Evolutionary conservation across 1,140 invertebrate species (phyloP), one percentile per base, ranked within the genome.

Genomic region (Hycleus cichorii): DNA sequence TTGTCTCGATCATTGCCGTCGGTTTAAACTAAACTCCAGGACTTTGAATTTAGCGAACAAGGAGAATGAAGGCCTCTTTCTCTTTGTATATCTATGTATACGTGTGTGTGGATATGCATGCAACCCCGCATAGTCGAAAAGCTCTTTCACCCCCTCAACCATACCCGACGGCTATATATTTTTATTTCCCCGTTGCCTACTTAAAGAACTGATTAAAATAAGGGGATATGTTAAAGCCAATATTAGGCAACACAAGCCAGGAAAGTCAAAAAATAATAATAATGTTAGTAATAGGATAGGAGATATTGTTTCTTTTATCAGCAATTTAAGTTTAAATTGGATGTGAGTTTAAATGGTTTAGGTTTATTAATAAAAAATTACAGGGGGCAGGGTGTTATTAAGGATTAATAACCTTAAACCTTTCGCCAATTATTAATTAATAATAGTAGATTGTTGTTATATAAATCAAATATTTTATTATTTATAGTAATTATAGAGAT

Each of bases 101-200:
- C 24, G n/a, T 10, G 25, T 51, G 12, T 43, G 39, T 51, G 42
- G 40, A 39, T 27, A 26, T 39, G 10, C 24, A 26, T 39, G 10
- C 24, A 8, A 4, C 32, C 7, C 12, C 27, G 18, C 11, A 11
- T 54, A 9, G 10, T 11, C 39, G 43, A 18, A n/a, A 32, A n/a
- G 39, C 47, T 40, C 6, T 54, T 46, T 11, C 59, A 49, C 50
- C 56, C 47, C 60, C 42, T 49, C 39, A 48, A 38, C 59, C 54
- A 32, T 32, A 55, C 65, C 68, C 59, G 47, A 10, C 47, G 59
- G 70, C 67, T 60, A 72, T 71, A 72, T 72, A 72, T 72, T 72
- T 71, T 72, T 72, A 72, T 72, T 72, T 72, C 71, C 71, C 71
- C 65, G 64, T 72, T 69, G 71, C 67, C 68, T 71, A 72, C 71